Percentiles rank a stretch among this genome's conserved stretches.
Conservation (phyloP, 2,797 vertebrate species). For the Champsocephalus esox region DNA sequence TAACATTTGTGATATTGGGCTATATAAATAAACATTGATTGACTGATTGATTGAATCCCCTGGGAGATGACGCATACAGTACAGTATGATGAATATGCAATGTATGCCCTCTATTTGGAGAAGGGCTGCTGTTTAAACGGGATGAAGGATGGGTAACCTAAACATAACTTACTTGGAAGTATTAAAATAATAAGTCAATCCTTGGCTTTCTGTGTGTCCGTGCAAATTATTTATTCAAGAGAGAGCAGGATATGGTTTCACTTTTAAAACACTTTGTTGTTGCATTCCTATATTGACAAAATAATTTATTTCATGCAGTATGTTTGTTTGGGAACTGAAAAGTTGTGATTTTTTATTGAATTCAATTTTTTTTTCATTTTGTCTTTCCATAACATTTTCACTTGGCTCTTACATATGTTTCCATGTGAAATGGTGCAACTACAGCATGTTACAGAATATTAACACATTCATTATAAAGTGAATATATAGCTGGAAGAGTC, state of each 20-base stretch:
- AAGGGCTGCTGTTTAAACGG: slow-evolving; percentile 30
- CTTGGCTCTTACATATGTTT: neutral
- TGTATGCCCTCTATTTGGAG: slow-evolving; percentile 39
- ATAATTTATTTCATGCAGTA: neutral
- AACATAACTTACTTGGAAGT: slow-evolving; percentile 33
- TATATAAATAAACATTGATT: no score
- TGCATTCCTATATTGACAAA: slow-evolving; percentile 8
- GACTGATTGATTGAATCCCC: slow-evolving; percentile 23
- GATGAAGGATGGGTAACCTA: slow-evolving; percentile 29
- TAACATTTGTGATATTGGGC: no score
- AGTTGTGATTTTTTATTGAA: neutral
- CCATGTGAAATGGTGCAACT: slow-evolving; percentile 1
- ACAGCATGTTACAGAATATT: neutral
- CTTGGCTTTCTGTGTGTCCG: slow-evolving; percentile 11
- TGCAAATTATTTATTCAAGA: slow-evolving; percentile 8
- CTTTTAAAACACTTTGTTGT: slow-evolving; percentile 12
- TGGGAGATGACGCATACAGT: slow-evolving; percentile 61
- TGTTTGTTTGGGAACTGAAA: neutral
- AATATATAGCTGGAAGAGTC: no score
- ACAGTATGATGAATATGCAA: slow-evolving; percentile 72
- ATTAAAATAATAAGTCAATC: slow-evolving; percentile 33
- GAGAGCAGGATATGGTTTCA: slow-evolving; percentile 5
- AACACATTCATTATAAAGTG: no score
- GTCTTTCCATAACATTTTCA: neutral
- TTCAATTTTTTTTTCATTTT: neutral